Evolutionary conservation across 2,113 vertebrate genomes (phyloP).

Genomic region (Pristiophorus japonicus): DNA sequence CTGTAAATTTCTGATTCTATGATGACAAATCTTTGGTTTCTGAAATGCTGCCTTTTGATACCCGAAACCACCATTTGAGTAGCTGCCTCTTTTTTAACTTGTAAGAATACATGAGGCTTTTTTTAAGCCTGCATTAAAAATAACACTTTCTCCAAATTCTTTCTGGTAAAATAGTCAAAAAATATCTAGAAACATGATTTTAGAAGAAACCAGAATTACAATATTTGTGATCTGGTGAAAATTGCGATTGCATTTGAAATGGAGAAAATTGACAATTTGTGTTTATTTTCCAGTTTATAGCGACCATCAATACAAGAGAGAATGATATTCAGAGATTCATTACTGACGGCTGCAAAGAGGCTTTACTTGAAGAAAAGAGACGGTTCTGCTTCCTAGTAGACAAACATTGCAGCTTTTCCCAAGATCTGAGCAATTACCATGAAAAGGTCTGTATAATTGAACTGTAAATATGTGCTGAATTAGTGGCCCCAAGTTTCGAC

Average conservation of each 20-base stretch:
- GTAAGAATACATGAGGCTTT: background rate
- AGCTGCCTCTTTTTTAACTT: background rate
- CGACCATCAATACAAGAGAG: slow-evolving; percentile 77
- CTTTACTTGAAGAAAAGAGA: slow-evolving; percentile 87
- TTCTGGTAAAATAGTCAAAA: background rate
- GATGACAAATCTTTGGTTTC: background rate
- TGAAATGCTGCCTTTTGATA: background rate
- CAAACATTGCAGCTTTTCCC: slow-evolving; percentile 86
- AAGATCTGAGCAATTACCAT: slow-evolving; percentile 71
- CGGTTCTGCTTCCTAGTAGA: slow-evolving; percentile 95
- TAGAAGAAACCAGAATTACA: background rate
- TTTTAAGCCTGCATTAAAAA: background rate
- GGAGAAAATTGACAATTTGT: background rate
- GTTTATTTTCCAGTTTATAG: slow-evolving; percentile 65
- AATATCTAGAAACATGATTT: background rate
- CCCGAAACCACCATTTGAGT: background rate
- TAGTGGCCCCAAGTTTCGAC: too few relatives aligned
- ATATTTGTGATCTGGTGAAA: background rate
- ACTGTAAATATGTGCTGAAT: background rate
- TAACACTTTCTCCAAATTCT: background rate
- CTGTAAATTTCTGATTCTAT: too few relatives aligned
- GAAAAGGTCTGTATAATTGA: slow-evolving; percentile 64
- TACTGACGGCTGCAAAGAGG: slow-evolving; percentile 84
- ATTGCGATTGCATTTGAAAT: background rate
- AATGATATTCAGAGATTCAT: slow-evolving; percentile 90